A percentile compares a stretch with the other conserved stretches of the same genome.
Conservation (phyloP, 1,140 invertebrate species). For the Nasonia vitripennis region DNA sequence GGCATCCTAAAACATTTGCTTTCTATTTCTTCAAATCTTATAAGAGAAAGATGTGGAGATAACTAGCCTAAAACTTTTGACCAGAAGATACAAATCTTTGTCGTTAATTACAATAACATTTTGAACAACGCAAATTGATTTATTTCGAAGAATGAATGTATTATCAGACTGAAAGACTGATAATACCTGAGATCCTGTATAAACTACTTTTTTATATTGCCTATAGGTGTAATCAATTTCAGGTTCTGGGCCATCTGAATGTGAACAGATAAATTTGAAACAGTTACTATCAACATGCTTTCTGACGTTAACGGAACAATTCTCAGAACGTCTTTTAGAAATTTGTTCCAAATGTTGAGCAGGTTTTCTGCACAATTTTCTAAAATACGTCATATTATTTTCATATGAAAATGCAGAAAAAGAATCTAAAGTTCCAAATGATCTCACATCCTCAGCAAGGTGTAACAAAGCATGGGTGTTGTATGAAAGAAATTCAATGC, state of each 20-base stretch:
- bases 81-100: neutral
- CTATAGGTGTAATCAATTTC: neutral
- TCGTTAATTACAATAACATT: neutral
- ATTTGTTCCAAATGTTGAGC: constrained; percentile 60
- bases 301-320: neutral
- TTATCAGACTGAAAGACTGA: neutral
- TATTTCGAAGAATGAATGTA: neutral
- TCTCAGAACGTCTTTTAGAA: constrained; percentile 58
- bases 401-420: too few relatives aligned
- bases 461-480: too few relatives aligned
- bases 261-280: neutral
- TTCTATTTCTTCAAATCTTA: too few relatives aligned
- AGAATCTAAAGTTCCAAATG: too few relatives aligned
- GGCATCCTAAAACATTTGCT: too few relatives aligned
- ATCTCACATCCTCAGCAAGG: too few relatives aligned
- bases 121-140: neutral
- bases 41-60: too few relatives aligned
- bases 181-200: neutral
- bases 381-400: constrained; percentile 66
- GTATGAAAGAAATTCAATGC: too few relatives aligned
- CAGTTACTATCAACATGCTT: neutral
- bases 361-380: constrained; percentile 57
- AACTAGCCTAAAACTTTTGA: neutral
- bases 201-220: neutral
- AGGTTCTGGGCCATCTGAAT: neutral